Base-by-base conservation (phyloP, 2,797 vertebrate genomes). In the Pteropus rufus region DNA sequence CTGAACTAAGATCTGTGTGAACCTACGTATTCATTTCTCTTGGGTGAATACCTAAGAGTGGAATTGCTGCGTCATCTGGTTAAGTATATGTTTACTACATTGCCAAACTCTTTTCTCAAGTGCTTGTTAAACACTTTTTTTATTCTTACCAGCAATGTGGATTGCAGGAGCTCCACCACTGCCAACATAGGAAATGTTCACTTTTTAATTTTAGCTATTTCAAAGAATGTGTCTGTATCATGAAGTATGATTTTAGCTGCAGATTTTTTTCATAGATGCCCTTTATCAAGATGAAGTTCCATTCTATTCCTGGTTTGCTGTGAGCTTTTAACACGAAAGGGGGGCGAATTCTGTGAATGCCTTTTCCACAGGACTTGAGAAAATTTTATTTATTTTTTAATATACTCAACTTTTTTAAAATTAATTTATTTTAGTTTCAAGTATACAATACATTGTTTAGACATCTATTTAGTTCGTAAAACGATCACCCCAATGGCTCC, bases 191-290 rank as follows among this genome's bases (percentile, higher is more conserved):
- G 10, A 67, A 67, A 64, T 44, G 60, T 44, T 56, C 12, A 31
- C 41, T 80, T 70, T 67, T 85, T 92, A 52, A 85, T 85, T 95
- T 88, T 39, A 89, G n/a, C 49, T 77, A 60, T 91, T 87, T 64
- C 16, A 82, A 82, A 69, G 24, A 21, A 81, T 5, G 14, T 65
- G 44, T 65, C 49, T 93, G 77, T 76, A 64, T 10, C 18, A 60
- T 21, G 36, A 83, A 88, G 31, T 44, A 11, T 39, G 29, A 80
- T 36, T 10, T 26, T 19, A 49, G 23, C 39, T 67, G 5, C 9
- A 58, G 31, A 62, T 24, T 90, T 80, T 65, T 64, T 81, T 75
- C 39, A 34, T 1, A 62, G 41, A 44, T 70, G 10, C 26, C 26
- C 52, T 70, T 95, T 84, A 84, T 81, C 39, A 60, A 26, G n/a